These are phyloP conservation scores for Lucilia sericata DNA, from an alignment of 1,140 invertebrate species.

Conservation along the genomic window DNA sequence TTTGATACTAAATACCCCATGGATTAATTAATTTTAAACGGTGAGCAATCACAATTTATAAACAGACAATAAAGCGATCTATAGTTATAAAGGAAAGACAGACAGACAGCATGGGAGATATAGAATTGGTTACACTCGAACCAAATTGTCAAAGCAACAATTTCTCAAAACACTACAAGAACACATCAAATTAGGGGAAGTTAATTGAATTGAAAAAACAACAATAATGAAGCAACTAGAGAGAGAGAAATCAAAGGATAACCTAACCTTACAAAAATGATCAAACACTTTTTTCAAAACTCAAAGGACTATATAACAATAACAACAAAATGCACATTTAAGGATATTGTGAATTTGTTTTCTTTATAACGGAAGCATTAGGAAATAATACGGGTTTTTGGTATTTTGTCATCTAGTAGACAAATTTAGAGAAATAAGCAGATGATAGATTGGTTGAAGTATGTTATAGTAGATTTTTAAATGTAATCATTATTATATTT, in stretches of 20 bases:
- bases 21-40: slow-evolving; percentile 17
- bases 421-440: background rate
- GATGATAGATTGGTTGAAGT: background rate
- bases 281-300: background rate
- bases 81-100: no score
- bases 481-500: background rate
- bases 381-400: slow-evolving; percentile 6
- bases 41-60: background rate
- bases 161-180: background rate
- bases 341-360: background rate
- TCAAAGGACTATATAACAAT: background rate
- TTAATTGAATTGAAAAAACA: background rate
- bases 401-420: background rate
- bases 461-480: background rate
- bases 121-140: slow-evolving; percentile 10
- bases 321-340: background rate
- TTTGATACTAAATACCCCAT: background rate
- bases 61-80: no score
- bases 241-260: background rate
- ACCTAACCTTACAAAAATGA: background rate
- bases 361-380: slow-evolving; percentile 1
- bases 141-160: slow-evolving; percentile 22
- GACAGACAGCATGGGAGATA: no score
- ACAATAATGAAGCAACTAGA: background rate
- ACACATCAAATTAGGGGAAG: background rate